Percentiles rank a stretch among this genome's conserved stretches.
phyloP scores from a whole-genome alignment of 2,888 invertebrate genomes.

The Myopa testacea region DNA sequence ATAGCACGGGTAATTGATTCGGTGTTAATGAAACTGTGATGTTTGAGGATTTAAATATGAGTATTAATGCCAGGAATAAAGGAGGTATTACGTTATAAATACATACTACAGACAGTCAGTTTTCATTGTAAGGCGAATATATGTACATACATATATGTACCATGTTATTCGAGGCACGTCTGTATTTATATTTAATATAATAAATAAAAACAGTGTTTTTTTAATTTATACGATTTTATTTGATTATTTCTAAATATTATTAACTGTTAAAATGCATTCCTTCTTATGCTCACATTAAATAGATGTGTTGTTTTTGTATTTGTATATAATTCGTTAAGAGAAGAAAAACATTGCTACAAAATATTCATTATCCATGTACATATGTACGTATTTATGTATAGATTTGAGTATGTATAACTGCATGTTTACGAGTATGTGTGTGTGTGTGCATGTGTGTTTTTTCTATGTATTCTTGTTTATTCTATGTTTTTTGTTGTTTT shows the following conservation, averaged over 20 bases:
- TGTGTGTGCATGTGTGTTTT: background rate
- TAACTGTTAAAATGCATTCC: slow-evolving; percentile 29
- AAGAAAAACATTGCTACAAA: slow-evolving; percentile 12
- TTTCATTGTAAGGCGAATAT: too few species aligned
- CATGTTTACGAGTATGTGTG: background rate
- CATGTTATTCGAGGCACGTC: too few species aligned
- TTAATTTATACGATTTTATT: slow-evolving; percentile 27
- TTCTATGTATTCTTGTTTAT: background rate
- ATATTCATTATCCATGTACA: background rate
- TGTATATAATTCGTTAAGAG: background rate
- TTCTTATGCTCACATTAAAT: slow-evolving; percentile 7
- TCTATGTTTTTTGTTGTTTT: too few species aligned
- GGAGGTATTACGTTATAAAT: too few species aligned
- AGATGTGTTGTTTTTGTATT: background rate
- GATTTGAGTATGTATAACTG: background rate
- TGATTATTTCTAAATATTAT: slow-evolving; percentile 17
- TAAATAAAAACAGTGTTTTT: slow-evolving; percentile 11
- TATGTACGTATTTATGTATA: background rate
- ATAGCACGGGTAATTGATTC: too few species aligned
- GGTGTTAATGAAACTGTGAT: too few species aligned
- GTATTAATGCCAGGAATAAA: too few species aligned
- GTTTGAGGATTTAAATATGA: too few species aligned
- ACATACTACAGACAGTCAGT: too few species aligned
- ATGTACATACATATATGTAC: too few species aligned
- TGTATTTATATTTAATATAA: background rate